phyloP scores from a whole-genome alignment of 2,888 invertebrate species.

The Agonum fuliginosum region DNA sequence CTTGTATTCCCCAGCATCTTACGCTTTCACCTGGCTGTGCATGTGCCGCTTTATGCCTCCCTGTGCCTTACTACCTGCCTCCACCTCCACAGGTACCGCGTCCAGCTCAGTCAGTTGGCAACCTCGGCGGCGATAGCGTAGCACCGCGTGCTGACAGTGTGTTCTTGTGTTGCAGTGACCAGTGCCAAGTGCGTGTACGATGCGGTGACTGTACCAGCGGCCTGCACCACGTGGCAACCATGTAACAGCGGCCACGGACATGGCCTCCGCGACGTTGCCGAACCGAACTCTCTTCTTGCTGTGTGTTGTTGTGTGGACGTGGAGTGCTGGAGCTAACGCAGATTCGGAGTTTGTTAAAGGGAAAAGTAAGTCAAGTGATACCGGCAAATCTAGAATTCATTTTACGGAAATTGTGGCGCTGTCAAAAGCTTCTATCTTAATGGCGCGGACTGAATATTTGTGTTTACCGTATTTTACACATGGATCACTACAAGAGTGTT shows the following conservation, averaged over 20 bases:
- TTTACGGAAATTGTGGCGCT: neutral
- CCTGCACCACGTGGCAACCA: constrained; percentile 43
- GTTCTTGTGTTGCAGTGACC: neutral
- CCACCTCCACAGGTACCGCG: neutral
- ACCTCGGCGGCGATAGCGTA: neutral
- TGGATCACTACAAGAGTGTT: no score
- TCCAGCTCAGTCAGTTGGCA: neutral
- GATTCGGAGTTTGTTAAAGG: constrained; percentile 83
- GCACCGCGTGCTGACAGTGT: neutral
- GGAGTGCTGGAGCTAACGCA: neutral
- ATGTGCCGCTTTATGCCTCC: no score
- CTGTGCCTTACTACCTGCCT: neutral
- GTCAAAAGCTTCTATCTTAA: no score
- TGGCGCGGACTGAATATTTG: no score
- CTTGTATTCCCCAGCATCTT: no score
- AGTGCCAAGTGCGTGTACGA: neutral
- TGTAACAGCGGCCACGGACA: constrained; percentile 33
- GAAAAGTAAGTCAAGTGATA: constrained; percentile 80
- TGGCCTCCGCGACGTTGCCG: constrained; percentile 42
- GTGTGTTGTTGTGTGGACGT: constrained; percentile 1
- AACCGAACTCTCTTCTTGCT: neutral
- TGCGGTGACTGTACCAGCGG: constrained; percentile 5
- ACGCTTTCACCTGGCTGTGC: no score
- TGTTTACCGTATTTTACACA: no score
- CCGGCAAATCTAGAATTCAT: neutral